Evolutionary conservation across 2,888 invertebrate genomes (phyloP).

Genomic region (Thalpophila matura): DNA sequence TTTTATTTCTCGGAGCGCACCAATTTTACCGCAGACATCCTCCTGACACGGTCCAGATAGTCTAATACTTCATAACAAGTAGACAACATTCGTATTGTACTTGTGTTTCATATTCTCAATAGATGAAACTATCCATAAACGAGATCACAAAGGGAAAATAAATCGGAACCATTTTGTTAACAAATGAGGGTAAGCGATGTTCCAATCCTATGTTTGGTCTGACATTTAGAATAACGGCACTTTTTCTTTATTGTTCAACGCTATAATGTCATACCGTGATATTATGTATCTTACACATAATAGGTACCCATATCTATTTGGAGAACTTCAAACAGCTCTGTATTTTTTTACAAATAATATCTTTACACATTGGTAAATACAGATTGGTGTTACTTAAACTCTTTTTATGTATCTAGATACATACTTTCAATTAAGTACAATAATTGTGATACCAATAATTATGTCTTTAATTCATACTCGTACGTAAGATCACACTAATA

Average conservation of each 20-base stretch:
- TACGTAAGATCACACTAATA: too few relatives aligned
- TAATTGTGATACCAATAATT: too few relatives aligned
- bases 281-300: conserved; percentile 38
- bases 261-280: conserved; percentile 60
- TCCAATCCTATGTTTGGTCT: conserved; percentile 77
- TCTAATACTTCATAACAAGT: conserved; percentile 55
- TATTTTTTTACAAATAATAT: background rate
- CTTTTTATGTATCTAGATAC: background rate
- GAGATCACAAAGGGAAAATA: conserved; percentile 77
- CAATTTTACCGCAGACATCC: conserved; percentile 33
- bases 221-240: conserved; percentile 67
- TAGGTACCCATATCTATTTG: background rate
- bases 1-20: too few relatives aligned
- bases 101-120: conserved; percentile 71
- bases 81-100: conserved; percentile 55
- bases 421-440: too few relatives aligned
- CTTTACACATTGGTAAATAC: background rate
- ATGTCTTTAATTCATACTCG: too few relatives aligned
- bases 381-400: background rate
- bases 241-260: conserved; percentile 66
- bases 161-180: conserved; percentile 80
- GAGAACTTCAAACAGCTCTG: background rate
- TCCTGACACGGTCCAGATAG: conserved; percentile 30
- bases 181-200: conserved; percentile 79
- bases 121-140: conserved; percentile 76